phyloP scores from a whole-genome alignment of 2,888 invertebrate species.

The Drosophila fungiperda region DNA sequence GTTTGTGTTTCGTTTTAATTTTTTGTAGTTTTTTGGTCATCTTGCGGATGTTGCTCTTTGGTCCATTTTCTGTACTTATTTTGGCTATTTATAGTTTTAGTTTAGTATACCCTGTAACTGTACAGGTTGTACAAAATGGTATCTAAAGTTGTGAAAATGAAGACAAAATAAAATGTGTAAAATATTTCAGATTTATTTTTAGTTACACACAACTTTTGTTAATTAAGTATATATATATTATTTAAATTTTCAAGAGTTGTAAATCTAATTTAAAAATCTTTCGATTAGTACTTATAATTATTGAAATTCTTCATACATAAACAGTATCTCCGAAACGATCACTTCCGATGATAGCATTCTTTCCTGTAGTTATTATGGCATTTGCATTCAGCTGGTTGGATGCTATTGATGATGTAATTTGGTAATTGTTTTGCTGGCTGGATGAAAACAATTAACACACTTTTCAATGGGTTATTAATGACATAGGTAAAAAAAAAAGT shows the following conservation, averaged over 20 bases:
- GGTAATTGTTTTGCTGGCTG: constrained; percentile 49
- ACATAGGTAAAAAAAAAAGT: constrained; percentile 32
- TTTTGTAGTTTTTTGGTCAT: constrained; percentile 9
- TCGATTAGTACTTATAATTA: not conserved
- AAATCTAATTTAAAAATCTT: not conserved
- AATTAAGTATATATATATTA: not conserved
- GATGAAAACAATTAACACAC: constrained; percentile 64
- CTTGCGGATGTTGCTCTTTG: constrained; percentile 18
- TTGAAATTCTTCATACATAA: not conserved
- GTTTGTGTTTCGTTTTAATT: constrained; percentile 23
- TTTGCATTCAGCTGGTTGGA: constrained; percentile 26
- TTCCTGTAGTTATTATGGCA: constrained; percentile 5
- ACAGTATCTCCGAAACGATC: not conserved
- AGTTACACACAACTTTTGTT: not conserved
- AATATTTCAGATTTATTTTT: not conserved
- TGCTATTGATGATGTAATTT: constrained; percentile 58
- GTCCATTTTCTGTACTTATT: constrained; percentile 3
- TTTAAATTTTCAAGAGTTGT: not conserved
- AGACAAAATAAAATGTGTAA: not conserved
- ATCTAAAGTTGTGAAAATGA: not conserved
- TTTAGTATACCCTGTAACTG: constrained; percentile 16
- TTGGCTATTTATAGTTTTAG: constrained; percentile 1
- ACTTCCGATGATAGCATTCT: not conserved
- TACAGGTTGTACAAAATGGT: not conserved
- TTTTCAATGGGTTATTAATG: constrained; percentile 69